Base-by-base conservation (phyloP, 1,140 invertebrate species). In the Euborellia annulipes region DNA sequence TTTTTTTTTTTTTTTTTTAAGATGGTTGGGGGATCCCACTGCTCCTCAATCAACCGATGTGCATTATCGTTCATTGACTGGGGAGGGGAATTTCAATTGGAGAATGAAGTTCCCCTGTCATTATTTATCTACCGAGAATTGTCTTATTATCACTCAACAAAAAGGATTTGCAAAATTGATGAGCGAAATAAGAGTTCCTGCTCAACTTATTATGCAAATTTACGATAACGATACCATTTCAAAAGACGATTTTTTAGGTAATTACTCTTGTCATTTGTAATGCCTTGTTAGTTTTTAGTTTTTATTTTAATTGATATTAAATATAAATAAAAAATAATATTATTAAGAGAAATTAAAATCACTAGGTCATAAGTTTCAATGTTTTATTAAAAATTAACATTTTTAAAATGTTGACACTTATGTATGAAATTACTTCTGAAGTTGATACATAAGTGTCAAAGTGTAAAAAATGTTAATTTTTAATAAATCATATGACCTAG, bases 61-160 rank as follows among this genome's bases (percentile, higher is more conserved):
- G 41, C 86, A 91, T 65, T 80, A 73, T 56, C 73, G 79, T 45
- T 88, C 82, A 3, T 54, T 83, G 22, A 78, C 71, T 1, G 85
- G 86, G 1, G 83, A 87, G 53, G 85, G 82, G 0, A 82, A 81
- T 55, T 92, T 92, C 63, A 92, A 92, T 62, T 92, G 88, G 88
- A 65, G 87, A 55, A 91, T 92, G 67, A 66, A 91, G 32, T 93
- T 86, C 57, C 72, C 70, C 8, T 78, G 92, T 53, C 75, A 77
- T 40, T 92, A 90, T 60, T 68, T 84, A 32, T 71, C 73, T 34
- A 72, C 76, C 2, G 85, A 91, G 59, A 75, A 81, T 54, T 78
- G 79, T 62, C 82, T 91, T 55, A 68, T 83, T 3, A 53, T 68
- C 0, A 53, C 50, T 3, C 63, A 59, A 23, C 68, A 65, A 52